Evolutionary conservation across 2,113 vertebrate species (phyloP), one percentile per base, ranked within the genome.

Genomic region (Mormyrus lacerda): DNA sequence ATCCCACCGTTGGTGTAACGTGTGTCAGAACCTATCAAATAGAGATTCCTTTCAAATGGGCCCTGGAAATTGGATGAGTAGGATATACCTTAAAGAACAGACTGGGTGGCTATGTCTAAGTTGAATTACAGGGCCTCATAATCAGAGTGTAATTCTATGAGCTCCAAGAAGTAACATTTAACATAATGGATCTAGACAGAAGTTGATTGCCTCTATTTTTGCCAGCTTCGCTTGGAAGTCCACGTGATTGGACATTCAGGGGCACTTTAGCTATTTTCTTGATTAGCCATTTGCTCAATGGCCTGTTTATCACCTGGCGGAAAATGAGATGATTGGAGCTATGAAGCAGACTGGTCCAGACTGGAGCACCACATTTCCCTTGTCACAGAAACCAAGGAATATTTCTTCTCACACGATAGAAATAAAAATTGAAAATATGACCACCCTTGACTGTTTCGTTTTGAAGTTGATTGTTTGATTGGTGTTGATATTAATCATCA

Each of bases 231-330:
- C 44, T 10, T 10, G 82, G 24, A 84, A 84, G 82, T 45, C 39
- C 44, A 10, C 19, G 21, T 84, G 44, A 84, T 84, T 27, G 82
- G 82, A 44, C 82, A 84, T 84, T n/a, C 42, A 84, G 82, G 42
- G 39, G 17, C 82, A 84, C 82, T 84, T 45, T 42, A n/a, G 44
- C 42, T 21, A 47, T 47, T 84, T 44, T 47, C 82, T 84, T 47
- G 82, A 84, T 84, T 79, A 79, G 73, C 82, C 44, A 45, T 84
- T 84, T 84, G 39, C 82, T 84, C 82, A 84, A n/a, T 84, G 39
- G 82, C 44, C 82, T 84, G 82, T 45, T 84, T 47, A 24, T 84
- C 82, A 47, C 42, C 82, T 47, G 82, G 19, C 24, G 3, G 82
- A 19, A 24, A 84, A 84, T 84, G 42, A 84, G 82, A 47, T 84